A percentile compares a stretch with the other conserved stretches of the same genome.
Conservation (phyloP, 2,888 invertebrate genomes). For the Lysandra coridon region DNA sequence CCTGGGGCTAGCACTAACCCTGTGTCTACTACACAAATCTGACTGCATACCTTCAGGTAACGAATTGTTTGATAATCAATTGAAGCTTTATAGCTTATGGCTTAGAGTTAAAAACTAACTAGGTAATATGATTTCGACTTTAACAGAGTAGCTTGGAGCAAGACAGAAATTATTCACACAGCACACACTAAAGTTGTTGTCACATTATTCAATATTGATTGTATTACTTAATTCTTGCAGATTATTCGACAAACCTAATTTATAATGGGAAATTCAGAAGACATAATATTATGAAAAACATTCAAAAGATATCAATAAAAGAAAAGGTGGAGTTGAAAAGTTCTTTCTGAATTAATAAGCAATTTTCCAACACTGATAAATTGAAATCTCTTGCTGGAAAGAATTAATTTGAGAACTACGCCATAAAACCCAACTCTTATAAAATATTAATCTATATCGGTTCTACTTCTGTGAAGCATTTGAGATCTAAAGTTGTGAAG, state of each 20-base stretch:
- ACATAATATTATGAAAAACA: too few species aligned
- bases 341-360: background rate
- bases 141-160: too few species aligned
- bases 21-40: background rate
- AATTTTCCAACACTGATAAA: background rate
- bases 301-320: too few species aligned
- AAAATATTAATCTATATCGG: conserved; percentile 10
- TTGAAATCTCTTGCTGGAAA: background rate
- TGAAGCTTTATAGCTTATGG: background rate
- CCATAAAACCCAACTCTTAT: background rate
- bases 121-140: too few species aligned
- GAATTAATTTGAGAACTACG: background rate
- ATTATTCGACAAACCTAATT: too few species aligned
- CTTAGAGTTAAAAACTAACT: background rate
- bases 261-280: too few species aligned
- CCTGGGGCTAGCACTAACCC: conserved; percentile 4
- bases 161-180: too few species aligned
- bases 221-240: too few species aligned
- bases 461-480: background rate
- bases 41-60: conserved; percentile 3
- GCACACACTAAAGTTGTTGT: too few species aligned
- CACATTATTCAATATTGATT: too few species aligned
- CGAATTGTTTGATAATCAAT: background rate
- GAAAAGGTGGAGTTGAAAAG: too few species aligned
- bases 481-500: background rate